phyloP scores from a whole-genome alignment of 2,797 vertebrate genomes.

The Microcaecilia unicolor region DNA sequence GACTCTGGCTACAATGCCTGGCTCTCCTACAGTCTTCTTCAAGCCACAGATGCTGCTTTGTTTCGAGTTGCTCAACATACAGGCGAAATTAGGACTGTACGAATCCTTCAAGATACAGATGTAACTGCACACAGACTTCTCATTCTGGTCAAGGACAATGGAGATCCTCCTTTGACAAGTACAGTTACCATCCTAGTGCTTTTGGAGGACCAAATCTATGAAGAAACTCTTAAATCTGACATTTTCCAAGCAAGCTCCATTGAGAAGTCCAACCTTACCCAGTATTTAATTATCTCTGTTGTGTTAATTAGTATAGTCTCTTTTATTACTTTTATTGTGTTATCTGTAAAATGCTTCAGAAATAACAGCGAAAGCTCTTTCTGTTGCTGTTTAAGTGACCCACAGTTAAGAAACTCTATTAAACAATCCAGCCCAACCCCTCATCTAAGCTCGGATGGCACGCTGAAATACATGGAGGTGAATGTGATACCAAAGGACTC shows the following conservation, averaged over 20 bases:
- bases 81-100: slow-evolving; percentile 45
- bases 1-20: slow-evolving; percentile 49
- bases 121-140: background rate
- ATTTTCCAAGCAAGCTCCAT: background rate
- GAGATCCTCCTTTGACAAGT: slow-evolving; percentile 3
- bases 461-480: slow-evolving; percentile 93
- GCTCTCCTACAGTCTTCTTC: slow-evolving; percentile 38
- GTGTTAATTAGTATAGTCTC: background rate
- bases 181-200: background rate
- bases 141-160: slow-evolving; percentile 2
- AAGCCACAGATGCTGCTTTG: slow-evolving; percentile 38
- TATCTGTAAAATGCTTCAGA: background rate
- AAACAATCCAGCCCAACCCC: too few relatives aligned
- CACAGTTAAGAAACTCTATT: background rate
- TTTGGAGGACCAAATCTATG: background rate
- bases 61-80: slow-evolving; percentile 45
- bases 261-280: slow-evolving; percentile 16
- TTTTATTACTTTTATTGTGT: background rate
- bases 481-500: slow-evolving; percentile 74
- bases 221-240: background rate
- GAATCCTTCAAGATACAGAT: slow-evolving; percentile 42
- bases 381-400: background rate
- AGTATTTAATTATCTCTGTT: slow-evolving; percentile 5
- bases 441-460: slow-evolving; percentile 88
- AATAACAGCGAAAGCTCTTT: background rate